Evolutionary conservation across 1,140 invertebrate species (phyloP).

Genomic region (Trinorchestia longiramus): DNA sequence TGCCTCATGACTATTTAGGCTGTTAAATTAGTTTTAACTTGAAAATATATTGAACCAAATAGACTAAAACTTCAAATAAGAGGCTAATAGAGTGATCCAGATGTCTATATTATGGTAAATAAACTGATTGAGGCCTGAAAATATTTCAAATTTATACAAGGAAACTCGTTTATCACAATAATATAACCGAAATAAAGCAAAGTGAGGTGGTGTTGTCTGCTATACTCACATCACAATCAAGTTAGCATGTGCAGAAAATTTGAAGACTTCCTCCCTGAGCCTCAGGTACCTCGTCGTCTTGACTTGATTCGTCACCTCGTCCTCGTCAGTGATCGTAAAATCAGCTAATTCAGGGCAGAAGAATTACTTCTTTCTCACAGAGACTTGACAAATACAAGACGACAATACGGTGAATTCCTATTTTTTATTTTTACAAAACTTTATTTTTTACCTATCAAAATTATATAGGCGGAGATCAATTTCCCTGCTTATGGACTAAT

Average conservation of each 20-base stretch:
- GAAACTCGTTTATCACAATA: no score
- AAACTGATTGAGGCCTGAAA: neutral
- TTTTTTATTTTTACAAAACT: neutral
- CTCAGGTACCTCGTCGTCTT: conserved; percentile 92
- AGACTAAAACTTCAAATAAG: neutral
- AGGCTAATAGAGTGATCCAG: neutral
- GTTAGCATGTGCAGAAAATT: conserved; percentile 86
- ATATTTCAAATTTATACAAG: neutral
- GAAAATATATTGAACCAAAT: neutral
- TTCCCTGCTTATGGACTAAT: no score
- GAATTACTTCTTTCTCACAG: neutral
- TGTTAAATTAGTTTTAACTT: neutral
- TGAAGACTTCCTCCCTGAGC: conserved; percentile 84
- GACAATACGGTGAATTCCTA: neutral
- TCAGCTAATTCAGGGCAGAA: neutral
- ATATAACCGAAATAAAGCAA: neutral
- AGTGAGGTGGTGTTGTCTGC: neutral
- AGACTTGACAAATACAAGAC: neutral
- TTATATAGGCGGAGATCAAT: no score
- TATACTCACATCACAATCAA: conserved; percentile 87
- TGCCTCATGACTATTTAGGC: neutral
- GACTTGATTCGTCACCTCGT: conserved; percentile 85
- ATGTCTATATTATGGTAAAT: neutral
- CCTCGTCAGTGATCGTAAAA: conserved; percentile 78
- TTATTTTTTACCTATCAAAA: neutral